A percentile compares a stretch with the other conserved stretches of the same genome.
phyloP scores from a whole-genome alignment of 2,888 invertebrate species.

The Cosmia pyralina region DNA sequence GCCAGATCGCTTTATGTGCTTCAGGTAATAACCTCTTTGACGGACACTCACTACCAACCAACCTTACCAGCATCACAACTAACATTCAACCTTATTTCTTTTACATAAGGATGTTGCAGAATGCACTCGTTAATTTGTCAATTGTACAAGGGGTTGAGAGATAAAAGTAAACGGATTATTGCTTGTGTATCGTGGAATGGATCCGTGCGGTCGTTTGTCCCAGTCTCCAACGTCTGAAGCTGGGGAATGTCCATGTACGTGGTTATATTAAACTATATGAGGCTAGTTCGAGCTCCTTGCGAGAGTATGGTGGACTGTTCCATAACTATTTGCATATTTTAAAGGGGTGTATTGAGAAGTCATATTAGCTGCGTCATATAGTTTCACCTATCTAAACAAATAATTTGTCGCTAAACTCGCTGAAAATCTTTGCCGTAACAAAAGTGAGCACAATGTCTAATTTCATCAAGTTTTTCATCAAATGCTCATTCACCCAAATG shows the following conservation, averaged over 20 bases:
- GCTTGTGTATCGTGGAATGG: slow-evolving; percentile 82
- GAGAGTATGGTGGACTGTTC: slow-evolving; percentile 13
- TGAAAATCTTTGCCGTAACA: neutral
- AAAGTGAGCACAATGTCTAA: no score
- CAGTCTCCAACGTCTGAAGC: slow-evolving; percentile 57
- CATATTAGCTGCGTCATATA: neutral
- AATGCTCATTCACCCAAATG: slow-evolving; percentile 7
- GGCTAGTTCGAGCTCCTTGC: slow-evolving; percentile 25
- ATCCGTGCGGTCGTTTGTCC: slow-evolving; percentile 77
- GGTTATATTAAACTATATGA: slow-evolving; percentile 61
- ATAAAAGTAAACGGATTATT: slow-evolving; percentile 90
- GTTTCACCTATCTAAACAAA: neutral
- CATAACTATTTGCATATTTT: slow-evolving; percentile 34
- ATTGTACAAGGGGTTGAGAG: slow-evolving; percentile 82
- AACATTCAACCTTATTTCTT: slow-evolving; percentile 60
- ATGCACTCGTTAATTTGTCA: slow-evolving; percentile 66
- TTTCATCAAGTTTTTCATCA: no score
- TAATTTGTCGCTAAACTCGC: neutral
- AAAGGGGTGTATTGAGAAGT: neutral
- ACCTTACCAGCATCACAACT: slow-evolving; percentile 1
- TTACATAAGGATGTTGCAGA: slow-evolving; percentile 46
- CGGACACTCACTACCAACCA: slow-evolving; percentile 74
- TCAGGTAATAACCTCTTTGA: slow-evolving; percentile 90
- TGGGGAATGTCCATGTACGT: slow-evolving; percentile 45
- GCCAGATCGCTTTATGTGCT: slow-evolving; percentile 82